Conservation (phyloP, 2,113 vertebrate species). For the Pygoscelis adeliae region DNA sequence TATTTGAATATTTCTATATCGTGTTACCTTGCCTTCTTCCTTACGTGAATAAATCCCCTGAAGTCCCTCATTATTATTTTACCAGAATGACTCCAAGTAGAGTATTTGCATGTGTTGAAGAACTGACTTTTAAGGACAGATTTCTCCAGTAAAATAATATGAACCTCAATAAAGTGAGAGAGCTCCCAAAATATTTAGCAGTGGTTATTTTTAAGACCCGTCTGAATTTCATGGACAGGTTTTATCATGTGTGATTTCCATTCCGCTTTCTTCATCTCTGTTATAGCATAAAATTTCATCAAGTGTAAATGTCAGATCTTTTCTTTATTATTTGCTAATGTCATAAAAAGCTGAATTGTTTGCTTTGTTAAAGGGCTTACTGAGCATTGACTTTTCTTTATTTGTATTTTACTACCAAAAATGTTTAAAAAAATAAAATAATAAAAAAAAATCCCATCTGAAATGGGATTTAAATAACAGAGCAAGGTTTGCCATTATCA, state of each 20-base stretch:
- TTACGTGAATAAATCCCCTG: not conserved
- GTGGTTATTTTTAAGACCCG: conserved; percentile 24
- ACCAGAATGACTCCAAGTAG: not conserved
- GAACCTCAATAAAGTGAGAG: not conserved
- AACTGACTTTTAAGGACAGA: not conserved
- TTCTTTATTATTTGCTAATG: conserved; percentile 85
- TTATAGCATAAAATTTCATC: conserved; percentile 84
- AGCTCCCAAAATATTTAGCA: conserved; percentile 37
- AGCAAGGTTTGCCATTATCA: conserved; percentile 82
- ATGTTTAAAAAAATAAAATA: conserved; percentile 77
- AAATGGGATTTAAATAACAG: conserved; percentile 85
- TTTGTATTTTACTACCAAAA: conserved; percentile 82
- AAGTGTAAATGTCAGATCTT: conserved; percentile 87
- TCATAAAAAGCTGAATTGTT: conserved; percentile 83
- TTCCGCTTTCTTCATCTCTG: conserved; percentile 79
- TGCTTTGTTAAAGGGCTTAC: conserved; percentile 84
- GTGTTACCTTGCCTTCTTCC: not conserved
- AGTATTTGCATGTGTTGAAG: not conserved
- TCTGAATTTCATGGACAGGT: conserved; percentile 65
- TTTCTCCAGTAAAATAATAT: conserved; percentile 21
- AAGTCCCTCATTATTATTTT: not conserved
- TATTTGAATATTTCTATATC: not conserved
- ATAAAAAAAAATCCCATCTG: conserved; percentile 75
- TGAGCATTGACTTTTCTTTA: conserved; percentile 79
- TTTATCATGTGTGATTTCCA: conserved; percentile 77